Evolutionary conservation across 2,113 vertebrate species (phyloP).

Genomic region (Oreotrochilus melanogaster): DNA sequence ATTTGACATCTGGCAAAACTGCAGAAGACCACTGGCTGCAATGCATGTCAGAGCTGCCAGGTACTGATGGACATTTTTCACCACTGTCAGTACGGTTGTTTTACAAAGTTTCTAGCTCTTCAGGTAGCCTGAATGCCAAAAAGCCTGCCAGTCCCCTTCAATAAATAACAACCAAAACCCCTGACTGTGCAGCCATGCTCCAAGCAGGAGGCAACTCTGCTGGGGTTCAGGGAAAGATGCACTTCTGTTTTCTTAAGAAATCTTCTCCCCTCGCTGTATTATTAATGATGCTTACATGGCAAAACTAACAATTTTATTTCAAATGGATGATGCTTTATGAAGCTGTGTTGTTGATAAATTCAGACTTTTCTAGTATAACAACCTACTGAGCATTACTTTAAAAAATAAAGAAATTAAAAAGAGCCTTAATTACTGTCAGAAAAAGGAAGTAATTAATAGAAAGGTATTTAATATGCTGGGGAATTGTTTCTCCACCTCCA

Average conservation of each 20-base stretch:
- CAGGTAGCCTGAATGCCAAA: constrained; percentile 26
- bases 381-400: neutral
- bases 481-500: neutral
- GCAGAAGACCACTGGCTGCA: neutral
- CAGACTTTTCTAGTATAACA: neutral
- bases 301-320: constrained; percentile 52
- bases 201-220: neutral
- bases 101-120: neutral
- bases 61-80: neutral
- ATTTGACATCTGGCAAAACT: neutral
- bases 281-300: constrained; percentile 44
- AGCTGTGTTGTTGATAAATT: neutral
- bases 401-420: constrained; percentile 12
- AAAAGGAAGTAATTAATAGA: neutral
- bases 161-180: neutral
- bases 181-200: constrained; percentile 13
- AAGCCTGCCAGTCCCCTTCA: neutral
- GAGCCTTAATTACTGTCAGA: neutral
- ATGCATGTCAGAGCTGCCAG: neutral
- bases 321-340: constrained; percentile 3
- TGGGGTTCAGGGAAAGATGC: neutral
- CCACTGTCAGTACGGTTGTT: neutral
- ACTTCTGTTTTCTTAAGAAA: neutral
- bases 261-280: neutral
- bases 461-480: neutral